A percentile compares a stretch with the other conserved stretches of the same genome.
Conservation (phyloP, 2,888 invertebrate species). For the Furcula furcula region DNA sequence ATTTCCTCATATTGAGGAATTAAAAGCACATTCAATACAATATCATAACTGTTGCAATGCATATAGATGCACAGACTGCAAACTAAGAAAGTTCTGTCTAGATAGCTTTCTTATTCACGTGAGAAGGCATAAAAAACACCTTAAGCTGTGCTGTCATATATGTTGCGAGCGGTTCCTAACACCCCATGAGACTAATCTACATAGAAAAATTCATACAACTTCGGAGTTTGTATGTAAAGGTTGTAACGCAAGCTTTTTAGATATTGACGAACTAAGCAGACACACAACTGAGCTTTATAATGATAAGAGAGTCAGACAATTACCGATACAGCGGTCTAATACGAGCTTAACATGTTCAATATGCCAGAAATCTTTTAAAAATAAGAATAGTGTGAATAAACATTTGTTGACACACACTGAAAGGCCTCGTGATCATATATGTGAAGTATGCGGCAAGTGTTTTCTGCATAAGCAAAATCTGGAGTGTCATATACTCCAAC, state of each 20-base stretch:
- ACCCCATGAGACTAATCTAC: slow-evolving; percentile 28
- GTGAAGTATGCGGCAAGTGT: slow-evolving; percentile 60
- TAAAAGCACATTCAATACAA: slow-evolving; percentile 81
- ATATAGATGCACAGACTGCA: slow-evolving; percentile 84
- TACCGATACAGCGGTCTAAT: slow-evolving; percentile 29
- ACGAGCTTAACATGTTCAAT: slow-evolving; percentile 42
- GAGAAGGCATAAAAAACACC: slow-evolving; percentile 79
- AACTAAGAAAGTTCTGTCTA: slow-evolving; percentile 44
- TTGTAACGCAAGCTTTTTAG: slow-evolving; percentile 48
- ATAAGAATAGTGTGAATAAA: slow-evolving; percentile 45
- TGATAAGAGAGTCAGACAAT: slow-evolving; percentile 29
- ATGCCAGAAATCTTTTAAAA: slow-evolving; percentile 55
- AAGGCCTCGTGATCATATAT: slow-evolving; percentile 51
- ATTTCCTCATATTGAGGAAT: slow-evolving; percentile 48
- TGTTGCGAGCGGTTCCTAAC: slow-evolving; percentile 45
- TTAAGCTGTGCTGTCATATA: slow-evolving; percentile 70
- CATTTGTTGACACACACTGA: slow-evolving; percentile 83
- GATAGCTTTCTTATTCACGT: slow-evolving; percentile 74
- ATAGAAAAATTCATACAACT: slow-evolving; percentile 35
- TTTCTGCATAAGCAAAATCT: slow-evolving; percentile 50
- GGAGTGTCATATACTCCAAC: slow-evolving; percentile 43
- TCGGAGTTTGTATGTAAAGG: slow-evolving; percentile 47
- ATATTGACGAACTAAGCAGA: slow-evolving; percentile 35
- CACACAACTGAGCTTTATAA: slow-evolving; percentile 44
- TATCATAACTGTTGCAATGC: slow-evolving; percentile 83